Base-by-base conservation (phyloP, 92 coral and sea anemone genomes). In the Plumapathes pennacea region DNA sequence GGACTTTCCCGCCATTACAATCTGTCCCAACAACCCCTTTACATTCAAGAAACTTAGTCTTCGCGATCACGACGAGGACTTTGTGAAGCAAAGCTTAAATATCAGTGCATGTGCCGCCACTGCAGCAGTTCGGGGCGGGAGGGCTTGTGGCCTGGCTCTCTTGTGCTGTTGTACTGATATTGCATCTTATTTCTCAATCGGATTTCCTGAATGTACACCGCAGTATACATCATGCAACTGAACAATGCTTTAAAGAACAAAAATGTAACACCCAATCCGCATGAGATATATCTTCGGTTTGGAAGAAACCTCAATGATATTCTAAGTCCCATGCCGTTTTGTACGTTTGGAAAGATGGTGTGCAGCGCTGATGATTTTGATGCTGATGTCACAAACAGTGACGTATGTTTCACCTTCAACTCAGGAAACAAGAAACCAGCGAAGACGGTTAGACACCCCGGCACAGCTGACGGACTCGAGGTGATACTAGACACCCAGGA, bases 1-100 rank as follows among this genome's bases (percentile, higher is more conserved):
- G 55, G 75, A 65, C 3, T 65, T 75, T 32, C 75, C 82, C 3
- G 82, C 82, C 41, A 67, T 75, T 1, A 55, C 82, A n/a, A 75
- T 75, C 45, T 75, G 75, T 46, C 53, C 75, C 10, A 43, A 54
- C 27, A 75, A 55, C 12, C 15, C 25, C 1, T 45, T 65, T 14
- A 22, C 53, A 3, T 54, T 29, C 37, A 55, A 61, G 25, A 75
- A 75, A 56, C 4, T 66, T 14, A 18, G 18, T 10, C 39, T 65
- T 31, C 25, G 40, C 4, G 82, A 75, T 45, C 21, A 51, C 12
- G 36, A 75, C 14, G 74, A 67, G 33, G 18, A 54, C 1, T 75
- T 75, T 53, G 34, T 27, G 34, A 25, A 43, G 22, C 58, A 36
- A 31, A 68, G 75, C 12, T 27, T 75, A 41, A 49, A 75, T 26